A percentile compares a stretch with the other conserved stretches of the same genome.
These are phyloP conservation scores for Naja naja DNA, from an alignment of 2,113 vertebrate species.

Conservation along the genomic window DNA sequence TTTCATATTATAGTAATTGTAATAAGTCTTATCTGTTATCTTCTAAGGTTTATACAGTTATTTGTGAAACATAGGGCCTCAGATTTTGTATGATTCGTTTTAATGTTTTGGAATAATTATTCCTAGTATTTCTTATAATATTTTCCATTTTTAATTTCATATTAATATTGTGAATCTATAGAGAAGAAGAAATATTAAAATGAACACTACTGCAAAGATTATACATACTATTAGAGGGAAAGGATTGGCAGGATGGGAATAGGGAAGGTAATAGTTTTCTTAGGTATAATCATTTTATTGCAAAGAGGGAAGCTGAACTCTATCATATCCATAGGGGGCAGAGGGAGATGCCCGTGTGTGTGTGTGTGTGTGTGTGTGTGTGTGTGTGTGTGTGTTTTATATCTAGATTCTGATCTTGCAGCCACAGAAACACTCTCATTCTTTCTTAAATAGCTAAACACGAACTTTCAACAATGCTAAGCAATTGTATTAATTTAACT, in stretches of 20 bases:
- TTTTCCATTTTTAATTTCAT: background rate
- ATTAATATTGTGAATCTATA: background rate
- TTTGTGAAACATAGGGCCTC: background rate
- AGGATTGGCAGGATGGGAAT: background rate
- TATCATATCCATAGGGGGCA: background rate
- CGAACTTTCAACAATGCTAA: constrained; percentile 8
- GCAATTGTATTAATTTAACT: constrained; percentile 18
- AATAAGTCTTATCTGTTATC: background rate
- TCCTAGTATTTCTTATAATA: background rate
- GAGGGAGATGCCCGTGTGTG: background rate
- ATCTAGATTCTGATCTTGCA: background rate
- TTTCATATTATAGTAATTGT: background rate
- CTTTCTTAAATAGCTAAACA: constrained; percentile 14
- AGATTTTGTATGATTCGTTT: background rate
- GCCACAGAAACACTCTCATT: background rate
- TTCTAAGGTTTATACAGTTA: background rate
- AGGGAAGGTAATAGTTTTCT: background rate
- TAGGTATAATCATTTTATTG: background rate
- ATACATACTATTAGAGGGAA: background rate
- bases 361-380: no score
- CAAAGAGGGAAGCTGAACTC: background rate
- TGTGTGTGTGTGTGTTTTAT: background rate
- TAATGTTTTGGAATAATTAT: background rate
- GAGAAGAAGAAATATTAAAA: background rate
- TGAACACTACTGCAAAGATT: background rate